Percentiles rank a stretch among this genome's conserved stretches.
Conservation (phyloP, 2,888 invertebrate species). For the Epinotia nisella region DNA sequence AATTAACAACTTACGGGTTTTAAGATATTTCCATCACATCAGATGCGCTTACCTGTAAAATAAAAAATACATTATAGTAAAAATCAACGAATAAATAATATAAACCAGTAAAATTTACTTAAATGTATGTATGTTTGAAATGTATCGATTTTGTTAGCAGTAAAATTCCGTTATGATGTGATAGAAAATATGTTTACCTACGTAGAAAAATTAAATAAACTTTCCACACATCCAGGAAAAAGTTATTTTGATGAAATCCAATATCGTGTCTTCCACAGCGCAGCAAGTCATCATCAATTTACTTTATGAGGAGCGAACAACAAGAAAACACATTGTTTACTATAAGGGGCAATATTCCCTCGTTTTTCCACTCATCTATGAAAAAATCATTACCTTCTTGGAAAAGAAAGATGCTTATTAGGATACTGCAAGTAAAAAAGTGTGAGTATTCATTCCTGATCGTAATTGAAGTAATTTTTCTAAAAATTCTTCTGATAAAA, state of each 20-base stretch:
- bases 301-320: constrained; percentile 26
- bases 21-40: not conserved
- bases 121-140: no score
- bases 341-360: constrained; percentile 31
- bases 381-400: not conserved
- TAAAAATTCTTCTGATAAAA: no score
- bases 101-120: not conserved
- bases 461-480: no score
- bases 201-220: constrained; percentile 7
- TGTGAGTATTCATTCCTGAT: no score
- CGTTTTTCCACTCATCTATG: not conserved
- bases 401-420: no score
- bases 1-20: constrained; percentile 7
- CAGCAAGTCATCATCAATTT: constrained; percentile 35
- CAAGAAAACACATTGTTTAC: constrained; percentile 23
- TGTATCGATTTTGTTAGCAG: no score
- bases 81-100: not conserved
- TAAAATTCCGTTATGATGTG: constrained; percentile 11
- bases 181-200: constrained; percentile 33
- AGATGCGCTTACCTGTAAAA: constrained; percentile 28
- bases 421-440: no score
- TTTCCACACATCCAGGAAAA: constrained; percentile 21
- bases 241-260: constrained; percentile 22
- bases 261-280: constrained; percentile 13
- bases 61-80: constrained; percentile 4